Evolutionary conservation across 1,140 invertebrate genomes (phyloP), one percentile per base, ranked within the genome.

Genomic region (Drosophila subobscura): DNA sequence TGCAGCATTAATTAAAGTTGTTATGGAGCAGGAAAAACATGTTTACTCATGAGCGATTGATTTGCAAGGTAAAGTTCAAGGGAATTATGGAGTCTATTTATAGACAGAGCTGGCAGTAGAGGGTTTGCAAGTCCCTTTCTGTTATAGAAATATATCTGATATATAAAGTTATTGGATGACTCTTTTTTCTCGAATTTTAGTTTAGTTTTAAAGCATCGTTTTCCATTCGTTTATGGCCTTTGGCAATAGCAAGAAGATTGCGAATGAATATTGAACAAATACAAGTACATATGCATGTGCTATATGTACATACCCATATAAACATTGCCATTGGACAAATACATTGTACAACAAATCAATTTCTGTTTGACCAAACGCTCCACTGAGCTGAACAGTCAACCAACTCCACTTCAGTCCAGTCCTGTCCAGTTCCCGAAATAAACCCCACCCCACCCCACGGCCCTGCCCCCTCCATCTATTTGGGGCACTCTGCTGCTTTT

Each of bases 351-450:
- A 77, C 68, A 81, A 81, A 81, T 81, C 79, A 81, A 83, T 83
- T 83, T 83, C 79, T 83, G 79, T 83, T 83, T 83, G 79, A 83
- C 79, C 74, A 54, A 78, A 58, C 79, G 79, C 79, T 83, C 67
- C 79, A 83, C 42, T 83, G 79, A 78, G 79, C 72, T 59, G 73
- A 42, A 80, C 78, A 75, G 44, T 60, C 45, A 73, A 56, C 72
- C 73, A 81, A 81, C 64, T 81, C 25, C 65, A 67, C 46, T 55
- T n/a, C 44, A 29, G 12, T 47, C 47, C 67, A 73, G 41, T 45
- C 5, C 7, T 3, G 29, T 37, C 10, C 10, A 37, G 33, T 37
- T 1, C 33, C 10, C 10, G 12, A 37, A 37, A 37, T 4, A 37
- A 10, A 37, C 10, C 10, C 10, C 44, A 37, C 20, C 22, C 20